Conservation (phyloP, 2,797 vertebrate species). For the Gymnodraco acuticeps region DNA sequence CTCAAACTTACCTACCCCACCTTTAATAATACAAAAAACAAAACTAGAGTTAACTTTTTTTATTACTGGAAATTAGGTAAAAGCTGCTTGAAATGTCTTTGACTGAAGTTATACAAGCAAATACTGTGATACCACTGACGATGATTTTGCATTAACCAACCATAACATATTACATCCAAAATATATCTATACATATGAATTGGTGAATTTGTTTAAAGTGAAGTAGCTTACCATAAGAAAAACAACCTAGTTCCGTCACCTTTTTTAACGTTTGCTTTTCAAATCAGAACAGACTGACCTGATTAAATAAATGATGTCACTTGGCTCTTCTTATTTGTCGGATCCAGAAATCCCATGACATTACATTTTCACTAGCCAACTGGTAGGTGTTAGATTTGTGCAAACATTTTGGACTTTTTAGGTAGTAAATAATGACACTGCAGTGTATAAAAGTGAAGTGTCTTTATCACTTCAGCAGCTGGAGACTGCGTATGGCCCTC, state of each 20-base stretch:
- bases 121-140: background rate
- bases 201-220: too few species aligned
- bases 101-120: background rate
- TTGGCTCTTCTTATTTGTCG: background rate
- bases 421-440: conserved; percentile 19
- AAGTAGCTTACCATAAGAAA: too few species aligned
- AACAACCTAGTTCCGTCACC: too few species aligned
- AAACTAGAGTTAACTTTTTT: background rate
- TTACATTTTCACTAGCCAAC: conserved; percentile 14
- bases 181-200: too few species aligned
- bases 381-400: conserved; percentile 11
- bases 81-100: background rate
- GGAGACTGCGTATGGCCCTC: conserved; percentile 37
- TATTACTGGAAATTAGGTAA: too few species aligned
- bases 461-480: conserved; percentile 31
- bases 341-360: conserved; percentile 2
- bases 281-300: conserved; percentile 12
- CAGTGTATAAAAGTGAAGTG: background rate
- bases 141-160: too few species aligned
- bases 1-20: too few species aligned
- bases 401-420: conserved; percentile 16
- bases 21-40: background rate
- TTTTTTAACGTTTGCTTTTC: conserved; percentile 4
- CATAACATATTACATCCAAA: too few species aligned
- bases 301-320: conserved; percentile 19